Percentiles rank a stretch among this genome's conserved stretches.
Evolutionary conservation across 2,888 invertebrate genomes (phyloP).

Genomic region (Drosophila mercatorum): DNA sequence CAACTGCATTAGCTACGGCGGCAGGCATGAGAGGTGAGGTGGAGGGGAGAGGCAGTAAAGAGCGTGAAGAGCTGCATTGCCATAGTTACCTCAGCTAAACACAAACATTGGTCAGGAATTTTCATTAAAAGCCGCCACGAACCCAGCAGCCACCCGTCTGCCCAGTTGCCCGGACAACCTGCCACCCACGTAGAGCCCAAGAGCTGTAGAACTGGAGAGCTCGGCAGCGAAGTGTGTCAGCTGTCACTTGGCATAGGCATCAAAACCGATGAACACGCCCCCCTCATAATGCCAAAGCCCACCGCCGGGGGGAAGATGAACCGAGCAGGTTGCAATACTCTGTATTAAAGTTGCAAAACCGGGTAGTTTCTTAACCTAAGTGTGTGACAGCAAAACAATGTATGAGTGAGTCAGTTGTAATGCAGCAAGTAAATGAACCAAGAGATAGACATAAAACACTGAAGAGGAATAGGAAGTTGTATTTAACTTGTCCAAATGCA

Average conservation of each 20-base stretch:
- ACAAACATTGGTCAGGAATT: slow-evolving; percentile 79
- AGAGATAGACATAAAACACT: not conserved
- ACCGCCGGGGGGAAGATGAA: slow-evolving; percentile 8
- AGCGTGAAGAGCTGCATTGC: slow-evolving; percentile 46
- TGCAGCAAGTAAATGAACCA: not conserved
- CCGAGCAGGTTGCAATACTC: slow-evolving; percentile 47
- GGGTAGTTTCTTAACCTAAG: not conserved
- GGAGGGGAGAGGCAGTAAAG: not conserved
- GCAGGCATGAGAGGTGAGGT: not conserved
- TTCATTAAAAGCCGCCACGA: slow-evolving; percentile 60
- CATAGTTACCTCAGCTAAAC: slow-evolving; percentile 73
- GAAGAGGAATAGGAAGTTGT: no score
- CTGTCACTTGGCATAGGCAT: slow-evolving; percentile 77
- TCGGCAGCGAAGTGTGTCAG: slow-evolving; percentile 73
- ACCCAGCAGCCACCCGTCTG: slow-evolving; percentile 15
- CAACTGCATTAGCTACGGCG: slow-evolving; percentile 30
- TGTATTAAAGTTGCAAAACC: not conserved
- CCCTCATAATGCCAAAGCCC: slow-evolving; percentile 14
- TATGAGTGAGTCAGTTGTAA: not conserved
- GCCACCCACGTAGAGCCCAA: slow-evolving; percentile 64
- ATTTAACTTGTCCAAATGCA: no score
- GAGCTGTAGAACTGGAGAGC: slow-evolving; percentile 10
- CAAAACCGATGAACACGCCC: slow-evolving; percentile 54
- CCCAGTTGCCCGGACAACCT: slow-evolving; percentile 54
- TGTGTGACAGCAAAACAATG: no score